These are phyloP conservation scores for Cryptus viduatorius DNA, from an alignment of 2,888 invertebrate species.

Conservation along the genomic window DNA sequence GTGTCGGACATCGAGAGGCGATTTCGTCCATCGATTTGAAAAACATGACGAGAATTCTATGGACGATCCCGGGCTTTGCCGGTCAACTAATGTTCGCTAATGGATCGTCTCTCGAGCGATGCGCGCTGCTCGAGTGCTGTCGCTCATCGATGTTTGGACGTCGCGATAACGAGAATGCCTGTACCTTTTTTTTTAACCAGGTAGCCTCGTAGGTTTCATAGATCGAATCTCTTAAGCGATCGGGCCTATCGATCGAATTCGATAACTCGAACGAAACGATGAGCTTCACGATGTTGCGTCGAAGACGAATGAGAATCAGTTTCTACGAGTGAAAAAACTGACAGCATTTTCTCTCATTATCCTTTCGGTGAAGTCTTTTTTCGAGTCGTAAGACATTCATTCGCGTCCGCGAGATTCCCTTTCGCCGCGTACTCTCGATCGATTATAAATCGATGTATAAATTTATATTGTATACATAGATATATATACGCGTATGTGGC, in stretches of 20 bases:
- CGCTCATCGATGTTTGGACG: conserved; percentile 27
- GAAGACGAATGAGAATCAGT: conserved; percentile 16
- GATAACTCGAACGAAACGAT: conserved; percentile 25
- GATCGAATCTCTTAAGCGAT: conserved; percentile 29
- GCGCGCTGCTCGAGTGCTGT: conserved; percentile 19
- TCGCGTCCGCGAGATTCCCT: conserved; percentile 76
- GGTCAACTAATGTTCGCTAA: conserved; percentile 53
- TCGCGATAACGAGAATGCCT: conserved; percentile 14
- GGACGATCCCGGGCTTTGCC: conserved; percentile 28
- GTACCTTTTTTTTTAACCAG: conserved; percentile 16
- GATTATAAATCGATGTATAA: too few relatives aligned
- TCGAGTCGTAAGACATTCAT: conserved; percentile 6
- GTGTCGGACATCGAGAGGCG: not conserved
- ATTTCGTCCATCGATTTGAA: conserved; percentile 39
- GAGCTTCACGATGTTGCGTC: not conserved
- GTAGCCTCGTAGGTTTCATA: conserved; percentile 15
- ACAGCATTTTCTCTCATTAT: not conserved
- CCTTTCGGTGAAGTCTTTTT: conserved; percentile 23
- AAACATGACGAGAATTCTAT: conserved; percentile 5
- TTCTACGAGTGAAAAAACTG: not conserved
- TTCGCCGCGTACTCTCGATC: conserved; percentile 70
- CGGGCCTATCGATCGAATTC: conserved; percentile 21
- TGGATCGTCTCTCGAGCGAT: conserved; percentile 38
- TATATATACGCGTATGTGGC: not conserved
- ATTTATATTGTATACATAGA: too few relatives aligned